Base-by-base conservation (phyloP, 2,797 vertebrate species). In the Amblyopsis hoosieri region DNA sequence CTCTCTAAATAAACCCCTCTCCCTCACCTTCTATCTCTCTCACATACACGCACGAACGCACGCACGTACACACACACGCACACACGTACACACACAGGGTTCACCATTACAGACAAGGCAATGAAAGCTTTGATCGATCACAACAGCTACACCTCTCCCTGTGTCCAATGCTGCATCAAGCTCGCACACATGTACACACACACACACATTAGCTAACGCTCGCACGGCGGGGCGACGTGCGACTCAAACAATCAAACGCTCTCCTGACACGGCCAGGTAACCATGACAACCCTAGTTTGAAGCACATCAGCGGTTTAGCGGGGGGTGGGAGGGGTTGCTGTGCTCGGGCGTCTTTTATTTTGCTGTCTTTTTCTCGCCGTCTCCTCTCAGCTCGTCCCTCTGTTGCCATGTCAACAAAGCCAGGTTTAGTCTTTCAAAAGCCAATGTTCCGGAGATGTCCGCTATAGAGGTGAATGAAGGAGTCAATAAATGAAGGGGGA, bases 351-450 rank as follows among this genome's bases (percentile, higher is more conserved):
- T 58, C 13, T 2, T 75, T 63, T 65, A 54, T 64, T 71, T 60
- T 58, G 62, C 53, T 55, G 57, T 72, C 57, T 42, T 11, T 49
- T 57, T 67, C 56, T 47, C 42, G 1, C 51, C 55, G 31, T 80
- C 69, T 65, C 73, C 70, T n/a, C 72, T 72, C 59, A 9, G 67
- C 79, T 78, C 64, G 51, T 64, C 62, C 11, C 79, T 62, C 79
- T 57, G 87, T 90, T 87, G 50, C 88, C 87, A 90, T 91, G 89
- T 90, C 90, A 87, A 92, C 88, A 81, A 88, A 82, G 84, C 83
- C 85, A 86, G 84, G 82, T 85, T 90, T 85, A 88, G 85, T 78
- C 86, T 82, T 89, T 89, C 84, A 90, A 91, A 91, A 85, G 85
- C 83, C 86, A 88, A 53, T 57, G 62, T 74, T 80, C 73, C 78